Base-by-base conservation (phyloP, 1,140 invertebrate species). In the Drosophila triauraria region DNA sequence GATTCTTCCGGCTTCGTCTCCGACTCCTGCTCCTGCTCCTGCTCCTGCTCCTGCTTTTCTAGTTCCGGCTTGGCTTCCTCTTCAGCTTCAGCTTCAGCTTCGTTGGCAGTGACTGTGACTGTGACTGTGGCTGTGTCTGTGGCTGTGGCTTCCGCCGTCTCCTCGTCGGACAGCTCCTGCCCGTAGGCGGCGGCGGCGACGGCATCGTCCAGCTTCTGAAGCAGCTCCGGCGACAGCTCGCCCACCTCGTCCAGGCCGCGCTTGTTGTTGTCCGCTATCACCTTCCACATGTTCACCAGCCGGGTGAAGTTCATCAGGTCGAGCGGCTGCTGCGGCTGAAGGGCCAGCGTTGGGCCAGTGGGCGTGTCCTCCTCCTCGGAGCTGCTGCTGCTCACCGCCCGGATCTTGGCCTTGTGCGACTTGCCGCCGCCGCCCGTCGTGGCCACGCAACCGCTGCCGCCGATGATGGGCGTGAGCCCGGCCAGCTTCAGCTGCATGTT, bases 301-400 rank as follows among this genome's bases (percentile, higher is more conserved):
- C 75, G 56, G 43, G 70, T 85, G 44, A 90, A 90, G 50, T 85
- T 88, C 75, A 72, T 91, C 60, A 77, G 53, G 69, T 79, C 80
- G 8, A 48, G 8, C 46, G 64, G 47, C 32, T 60, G 77, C 23
- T 65, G n/a, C 1, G 67, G n/a, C 1, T 63, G 13, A 15, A 63
- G 35, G 25, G 60, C n/a, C 0, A 30, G 58, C 30, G 27, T 23
- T 35, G 12, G 2, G 25, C 20, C 20, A 20, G 20, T 27, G 9
- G 25, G 50, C 25, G 30, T 35, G 7, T 88, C 81, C 4, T 84
- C 87, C 8, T 91, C 87, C 40, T 91, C 86, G 9, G 82, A 86
- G 43, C 87, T 91, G 63, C 91, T 92, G 75, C 91, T 92, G 57
- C 91, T 92, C 27, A 92, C 91, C 1, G 91, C 91, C 7, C 82